phyloP scores from a whole-genome alignment of 2,797 vertebrate species.

The Tapera naevia region DNA sequence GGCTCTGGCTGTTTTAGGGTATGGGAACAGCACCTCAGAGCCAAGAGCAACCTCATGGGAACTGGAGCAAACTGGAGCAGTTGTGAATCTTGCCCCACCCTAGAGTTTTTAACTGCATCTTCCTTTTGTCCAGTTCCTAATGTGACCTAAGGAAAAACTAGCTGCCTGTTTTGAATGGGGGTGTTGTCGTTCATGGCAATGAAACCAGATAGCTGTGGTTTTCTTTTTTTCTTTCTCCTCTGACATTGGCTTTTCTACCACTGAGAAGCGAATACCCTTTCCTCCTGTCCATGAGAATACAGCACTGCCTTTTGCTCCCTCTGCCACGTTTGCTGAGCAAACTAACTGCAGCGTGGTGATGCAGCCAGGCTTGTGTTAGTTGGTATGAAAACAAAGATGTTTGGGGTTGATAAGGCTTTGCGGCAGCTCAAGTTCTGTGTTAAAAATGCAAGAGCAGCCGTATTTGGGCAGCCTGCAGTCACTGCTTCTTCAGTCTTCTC shows the following conservation, averaged over 20 bases:
- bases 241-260: not conserved
- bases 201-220: not conserved
- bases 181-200: not conserved
- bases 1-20: not conserved
- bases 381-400: conserved; percentile 36
- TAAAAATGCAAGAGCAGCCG: conserved; percentile 6
- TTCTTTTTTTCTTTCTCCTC: not conserved
- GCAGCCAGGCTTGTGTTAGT: not conserved
- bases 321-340: conserved; percentile 15
- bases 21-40: not conserved
- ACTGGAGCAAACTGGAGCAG: not conserved
- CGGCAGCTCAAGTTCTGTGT: not conserved
- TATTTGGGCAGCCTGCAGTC: conserved; percentile 21
- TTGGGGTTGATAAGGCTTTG: conserved; percentile 38
- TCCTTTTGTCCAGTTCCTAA: not conserved
- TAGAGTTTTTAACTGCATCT: not conserved
- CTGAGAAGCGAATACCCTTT: not conserved
- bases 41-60: not conserved
- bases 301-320: not conserved
- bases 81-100: not conserved
- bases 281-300: not conserved
- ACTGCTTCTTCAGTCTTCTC: not conserved
- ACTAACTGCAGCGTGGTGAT: not conserved
- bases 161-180: not conserved
- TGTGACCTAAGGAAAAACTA: not conserved